phyloP scores from a whole-genome alignment of 2,888 invertebrate species.

The Blastobasis adustella region DNA sequence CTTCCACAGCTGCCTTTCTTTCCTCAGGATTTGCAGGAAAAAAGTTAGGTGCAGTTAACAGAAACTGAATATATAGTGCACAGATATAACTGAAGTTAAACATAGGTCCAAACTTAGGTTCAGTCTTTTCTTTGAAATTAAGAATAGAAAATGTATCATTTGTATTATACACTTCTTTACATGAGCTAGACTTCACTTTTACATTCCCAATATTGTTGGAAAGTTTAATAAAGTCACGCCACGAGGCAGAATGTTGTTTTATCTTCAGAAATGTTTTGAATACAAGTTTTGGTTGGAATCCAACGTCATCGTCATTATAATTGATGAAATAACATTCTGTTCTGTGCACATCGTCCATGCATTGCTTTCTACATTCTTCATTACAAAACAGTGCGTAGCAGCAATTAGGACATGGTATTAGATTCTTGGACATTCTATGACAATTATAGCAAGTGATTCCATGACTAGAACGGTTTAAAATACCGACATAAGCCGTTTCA shows the following conservation, averaged over 20 bases:
- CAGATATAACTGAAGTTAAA: conserved; percentile 16
- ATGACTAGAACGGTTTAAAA: conserved; percentile 2
- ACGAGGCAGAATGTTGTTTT: not conserved
- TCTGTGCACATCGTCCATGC: conserved; percentile 18
- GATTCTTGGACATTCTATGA: conserved; percentile 16
- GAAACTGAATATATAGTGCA: conserved; percentile 17
- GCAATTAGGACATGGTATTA: conserved; percentile 26
- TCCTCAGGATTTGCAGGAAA: too few species aligned
- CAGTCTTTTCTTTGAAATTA: conserved; percentile 12
- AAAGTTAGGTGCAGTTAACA: conserved; percentile 6
- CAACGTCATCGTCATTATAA: conserved; percentile 2
- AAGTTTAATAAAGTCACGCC: conserved; percentile 16
- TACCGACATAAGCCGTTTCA: conserved; percentile 21
- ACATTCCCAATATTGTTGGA: conserved; percentile 15
- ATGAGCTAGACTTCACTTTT: conserved; percentile 12
- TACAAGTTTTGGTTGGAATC: conserved; percentile 4
- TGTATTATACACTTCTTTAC: conserved; percentile 17
- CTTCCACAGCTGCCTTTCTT: too few species aligned
- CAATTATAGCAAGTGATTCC: conserved; percentile 22
- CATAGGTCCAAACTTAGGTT: conserved; percentile 18
- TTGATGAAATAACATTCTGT: conserved; percentile 22
- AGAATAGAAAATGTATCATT: conserved; percentile 17
- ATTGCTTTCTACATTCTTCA: conserved; percentile 16
- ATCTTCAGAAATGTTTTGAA: conserved; percentile 22
- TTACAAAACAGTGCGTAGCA: conserved; percentile 21